Evolutionary conservation across 2,113 vertebrate genomes (phyloP).

Genomic region (Serinus canaria): DNA sequence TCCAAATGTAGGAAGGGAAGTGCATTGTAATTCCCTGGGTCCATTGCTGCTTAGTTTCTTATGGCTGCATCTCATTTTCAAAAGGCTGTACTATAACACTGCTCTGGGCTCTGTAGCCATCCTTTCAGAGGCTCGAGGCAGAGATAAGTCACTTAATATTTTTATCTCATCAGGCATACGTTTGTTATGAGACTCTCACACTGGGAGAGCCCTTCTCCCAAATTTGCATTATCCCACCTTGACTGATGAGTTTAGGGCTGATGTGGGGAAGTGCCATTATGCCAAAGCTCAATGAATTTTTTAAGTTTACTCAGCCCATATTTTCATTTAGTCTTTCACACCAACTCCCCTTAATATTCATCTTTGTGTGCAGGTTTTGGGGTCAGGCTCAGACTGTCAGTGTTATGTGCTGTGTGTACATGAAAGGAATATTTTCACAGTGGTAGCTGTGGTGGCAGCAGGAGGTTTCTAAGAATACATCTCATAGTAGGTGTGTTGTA

Average conservation of each 20-base stretch:
- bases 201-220: not conserved
- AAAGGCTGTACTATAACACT: not conserved
- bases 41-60: not conserved
- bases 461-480: not conserved
- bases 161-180: not conserved
- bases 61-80: not conserved
- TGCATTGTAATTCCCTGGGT: not conserved
- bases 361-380: not conserved
- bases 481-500: not conserved
- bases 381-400: not conserved
- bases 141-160: not conserved
- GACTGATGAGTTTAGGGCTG: not conserved
- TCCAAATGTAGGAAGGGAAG: not conserved
- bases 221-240: not conserved
- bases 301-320: accelerated
- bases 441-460: not conserved
- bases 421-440: not conserved
- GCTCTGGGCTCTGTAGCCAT: not conserved
- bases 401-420: not conserved
- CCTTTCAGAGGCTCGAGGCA: not conserved
- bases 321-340: not conserved
- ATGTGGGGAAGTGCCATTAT: not conserved
- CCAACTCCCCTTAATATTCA: not conserved
- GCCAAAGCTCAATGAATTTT: not conserved
- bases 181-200: not conserved